These are phyloP conservation scores for Gryllus longicercus DNA, from an alignment of 2,888 invertebrate genomes.

Conservation along the genomic window DNA sequence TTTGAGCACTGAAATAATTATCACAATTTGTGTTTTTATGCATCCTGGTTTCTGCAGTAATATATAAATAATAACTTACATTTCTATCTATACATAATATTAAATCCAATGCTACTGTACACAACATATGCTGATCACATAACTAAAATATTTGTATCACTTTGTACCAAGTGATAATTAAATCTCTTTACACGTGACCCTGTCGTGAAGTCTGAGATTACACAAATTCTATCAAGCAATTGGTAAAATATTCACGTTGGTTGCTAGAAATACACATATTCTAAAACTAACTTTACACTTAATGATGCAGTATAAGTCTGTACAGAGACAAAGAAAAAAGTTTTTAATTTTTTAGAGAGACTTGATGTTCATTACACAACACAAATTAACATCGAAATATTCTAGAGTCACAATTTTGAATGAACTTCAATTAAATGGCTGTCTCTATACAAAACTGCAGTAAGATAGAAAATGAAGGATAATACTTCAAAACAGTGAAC, in stretches of 20 bases:
- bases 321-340: too few species aligned
- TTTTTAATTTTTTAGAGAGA: too few species aligned
- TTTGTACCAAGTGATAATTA: background rate
- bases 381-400: too few species aligned
- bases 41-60: background rate
- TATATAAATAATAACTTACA: background rate
- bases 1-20: background rate
- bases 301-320: too few species aligned
- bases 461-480: background rate
- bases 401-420: too few species aligned
- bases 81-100: background rate
- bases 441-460: too few species aligned
- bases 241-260: background rate
- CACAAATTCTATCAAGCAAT: background rate
- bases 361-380: too few species aligned
- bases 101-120: background rate
- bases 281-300: too few species aligned
- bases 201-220: background rate
- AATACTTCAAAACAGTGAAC: background rate
- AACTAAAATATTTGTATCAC: background rate
- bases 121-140: slow-evolving; percentile 17
- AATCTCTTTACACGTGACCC: background rate
- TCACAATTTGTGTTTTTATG: background rate
- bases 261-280: background rate
- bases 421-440: too few species aligned